phyloP scores from a whole-genome alignment of 2,797 vertebrate species.

The Molothrus aeneus region DNA sequence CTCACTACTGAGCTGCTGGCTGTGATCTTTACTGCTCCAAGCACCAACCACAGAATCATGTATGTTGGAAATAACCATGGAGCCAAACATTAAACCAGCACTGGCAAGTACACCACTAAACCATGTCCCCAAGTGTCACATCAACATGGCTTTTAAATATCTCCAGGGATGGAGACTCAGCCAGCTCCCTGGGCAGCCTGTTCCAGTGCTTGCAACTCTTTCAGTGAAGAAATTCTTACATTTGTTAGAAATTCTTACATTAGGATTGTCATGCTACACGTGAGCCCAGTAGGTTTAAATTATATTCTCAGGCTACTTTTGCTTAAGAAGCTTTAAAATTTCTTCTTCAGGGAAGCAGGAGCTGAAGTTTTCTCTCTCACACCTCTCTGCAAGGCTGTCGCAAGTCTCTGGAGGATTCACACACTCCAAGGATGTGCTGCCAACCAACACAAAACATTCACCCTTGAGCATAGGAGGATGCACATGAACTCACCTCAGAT shows the following conservation, averaged over 20 bases:
- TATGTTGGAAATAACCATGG: neutral
- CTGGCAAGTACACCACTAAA: neutral
- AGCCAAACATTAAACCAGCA: neutral
- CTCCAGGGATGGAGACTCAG: neutral
- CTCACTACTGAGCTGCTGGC: neutral
- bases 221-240: neutral
- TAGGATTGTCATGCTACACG: neutral
- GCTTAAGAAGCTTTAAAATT: neutral
- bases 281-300: neutral
- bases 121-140: neutral
- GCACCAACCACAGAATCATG: neutral
- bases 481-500: neutral
- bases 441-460: fast-evolving
- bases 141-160: neutral
- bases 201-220: neutral
- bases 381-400: neutral
- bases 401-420: neutral
- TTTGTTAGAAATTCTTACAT: neutral
- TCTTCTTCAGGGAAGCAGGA: neutral
- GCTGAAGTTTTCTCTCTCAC: neutral
- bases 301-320: neutral
- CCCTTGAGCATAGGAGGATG: neutral
- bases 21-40: neutral
- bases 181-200: neutral
- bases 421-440: neutral